Evolutionary conservation across 2,797 vertebrate genomes (phyloP).

Genomic region (Esox lucius): DNA sequence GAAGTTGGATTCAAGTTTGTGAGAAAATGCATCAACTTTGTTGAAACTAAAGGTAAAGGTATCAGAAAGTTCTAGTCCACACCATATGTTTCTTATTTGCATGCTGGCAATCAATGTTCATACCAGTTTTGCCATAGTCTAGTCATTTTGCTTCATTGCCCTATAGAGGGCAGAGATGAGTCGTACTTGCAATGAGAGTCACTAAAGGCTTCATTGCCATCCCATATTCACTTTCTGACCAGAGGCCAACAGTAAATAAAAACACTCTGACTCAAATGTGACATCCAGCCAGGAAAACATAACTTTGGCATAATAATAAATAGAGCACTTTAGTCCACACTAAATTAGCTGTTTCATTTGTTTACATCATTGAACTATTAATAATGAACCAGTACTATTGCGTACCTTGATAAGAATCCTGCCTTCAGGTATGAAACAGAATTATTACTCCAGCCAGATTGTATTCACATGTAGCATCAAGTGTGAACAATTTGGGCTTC

Average conservation of each 20-base stretch:
- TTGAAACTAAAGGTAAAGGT: constrained; percentile 89
- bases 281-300: neutral
- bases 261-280: constrained; percentile 5
- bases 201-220: constrained; percentile 7
- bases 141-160: constrained; percentile 16
- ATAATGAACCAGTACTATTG: neutral
- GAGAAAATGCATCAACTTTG: constrained; percentile 90
- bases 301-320: neutral
- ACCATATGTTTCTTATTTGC: neutral
- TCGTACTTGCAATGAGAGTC: constrained; percentile 15
- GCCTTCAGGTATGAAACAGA: neutral
- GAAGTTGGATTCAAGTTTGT: constrained; percentile 96
- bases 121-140: constrained; percentile 2
- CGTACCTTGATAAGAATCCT: neutral
- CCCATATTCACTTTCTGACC: constrained; percentile 9
- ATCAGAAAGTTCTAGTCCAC: neutral
- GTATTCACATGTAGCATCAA: neutral
- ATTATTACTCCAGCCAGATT: neutral
- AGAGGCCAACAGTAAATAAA: neutral
- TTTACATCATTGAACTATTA: neutral
- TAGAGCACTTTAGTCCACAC: neutral
- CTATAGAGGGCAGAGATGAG: constrained; percentile 56
- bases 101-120: neutral
- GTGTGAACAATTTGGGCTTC: neutral
- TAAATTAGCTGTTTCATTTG: neutral